Evolutionary conservation across 2,888 invertebrate species (phyloP), one percentile per base, ranked within the genome.

Genomic region (Parthenolecanium corni): DNA sequence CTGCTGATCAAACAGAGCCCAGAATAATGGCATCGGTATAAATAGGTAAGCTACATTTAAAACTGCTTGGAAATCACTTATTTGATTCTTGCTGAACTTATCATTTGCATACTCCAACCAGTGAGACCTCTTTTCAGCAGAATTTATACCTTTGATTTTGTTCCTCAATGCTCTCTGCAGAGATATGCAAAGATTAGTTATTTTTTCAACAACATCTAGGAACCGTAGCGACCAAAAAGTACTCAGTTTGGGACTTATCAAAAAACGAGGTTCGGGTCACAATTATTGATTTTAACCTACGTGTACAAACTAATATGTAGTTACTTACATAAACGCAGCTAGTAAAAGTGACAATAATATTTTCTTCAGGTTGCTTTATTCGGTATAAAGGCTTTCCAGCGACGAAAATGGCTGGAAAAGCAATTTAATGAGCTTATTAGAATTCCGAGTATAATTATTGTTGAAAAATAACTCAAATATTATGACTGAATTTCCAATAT

Each of bases 101-200:
- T 85, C 85, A 66, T 84, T 84, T 0, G 97, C 91, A 71, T 90
- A 82, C 72, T 97, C 94, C 66, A 97, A 74, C 92, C 95, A 97
- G 49, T 64, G 51, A 20, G 11, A 18, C 36, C 64, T 66, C 18
- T 53, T 65, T 1, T n/a, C 44, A 4, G 31, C 40, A 20, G 47
- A 25, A 21, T 42, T 38, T 12, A 11, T 23, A 11, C n/a, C 1
- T n/a, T 24, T 23, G n/a, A 65, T 6, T 56, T 42, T 66, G 24
- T 64, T 66, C 36, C 46, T 63, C 20, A 66, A 11, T 5, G 64
- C 66, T 25, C 49, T n/a, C 66, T 66, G 53, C 3, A 64, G 25
- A 16, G 14, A 31, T 31, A 31, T n/a, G n/a, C n/a, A n/a, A n/a
- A n/a, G n/a, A n/a, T n/a, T n/a, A n/a, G n/a, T n/a, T n/a, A n/a